Percentiles rank a stretch among this genome's conserved stretches.
Evolutionary conservation across 2,113 vertebrate species (phyloP).

Genomic region (Psilopogon haemacephalus): DNA sequence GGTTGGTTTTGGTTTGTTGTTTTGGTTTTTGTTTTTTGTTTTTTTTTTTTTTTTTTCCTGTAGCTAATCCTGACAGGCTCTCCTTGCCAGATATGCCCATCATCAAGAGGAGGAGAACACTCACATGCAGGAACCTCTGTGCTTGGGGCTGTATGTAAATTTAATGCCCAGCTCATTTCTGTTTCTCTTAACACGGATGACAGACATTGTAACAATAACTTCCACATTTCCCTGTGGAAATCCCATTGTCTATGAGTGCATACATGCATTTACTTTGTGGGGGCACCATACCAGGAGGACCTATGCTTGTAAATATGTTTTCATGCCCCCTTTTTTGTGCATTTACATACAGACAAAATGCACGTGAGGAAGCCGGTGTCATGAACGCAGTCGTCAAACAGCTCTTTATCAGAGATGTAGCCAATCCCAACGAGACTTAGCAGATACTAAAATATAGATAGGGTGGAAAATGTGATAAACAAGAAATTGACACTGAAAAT

Average conservation of each 20-base stretch:
- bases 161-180: constrained; percentile 80
- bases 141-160: constrained; percentile 84
- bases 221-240: constrained; percentile 70
- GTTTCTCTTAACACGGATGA: constrained; percentile 77
- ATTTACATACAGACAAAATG: constrained; percentile 59
- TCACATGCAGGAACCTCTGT: constrained; percentile 69
- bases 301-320: constrained; percentile 56
- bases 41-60: constrained; percentile 56
- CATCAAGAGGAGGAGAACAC: constrained; percentile 75
- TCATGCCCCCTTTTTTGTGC: constrained; percentile 44
- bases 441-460: constrained; percentile 73
- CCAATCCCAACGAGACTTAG: constrained; percentile 76
- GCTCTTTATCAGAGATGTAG: constrained; percentile 67
- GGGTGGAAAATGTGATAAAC: constrained; percentile 66
- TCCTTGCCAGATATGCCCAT: constrained; percentile 78
- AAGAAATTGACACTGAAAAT: constrained; percentile 68
- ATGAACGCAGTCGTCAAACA: constrained; percentile 49
- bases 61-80: constrained; percentile 80
- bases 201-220: constrained; percentile 77
- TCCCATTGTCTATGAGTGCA: constrained; percentile 46
- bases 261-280: constrained; percentile 34
- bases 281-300: constrained; percentile 32
- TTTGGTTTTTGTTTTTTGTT: neutral
- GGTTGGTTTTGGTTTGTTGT: constrained; percentile 28
- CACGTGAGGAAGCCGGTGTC: constrained; percentile 36